Conservation (phyloP, 2,113 vertebrate species). For the Tauraco erythrolophus region DNA sequence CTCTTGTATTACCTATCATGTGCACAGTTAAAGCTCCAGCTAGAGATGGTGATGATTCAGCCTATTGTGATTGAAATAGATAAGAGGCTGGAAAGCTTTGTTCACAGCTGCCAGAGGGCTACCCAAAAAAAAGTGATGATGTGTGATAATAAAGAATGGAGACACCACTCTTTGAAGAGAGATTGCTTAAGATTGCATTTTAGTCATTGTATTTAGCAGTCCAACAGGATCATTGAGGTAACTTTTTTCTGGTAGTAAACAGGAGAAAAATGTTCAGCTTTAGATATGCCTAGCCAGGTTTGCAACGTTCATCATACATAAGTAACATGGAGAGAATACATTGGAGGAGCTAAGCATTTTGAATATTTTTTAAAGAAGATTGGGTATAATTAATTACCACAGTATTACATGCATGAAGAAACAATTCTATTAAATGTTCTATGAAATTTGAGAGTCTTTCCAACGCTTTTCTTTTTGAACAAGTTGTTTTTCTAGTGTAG, state of each 20-base stretch:
- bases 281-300: not conserved
- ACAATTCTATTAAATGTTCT: not conserved
- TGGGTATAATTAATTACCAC: not conserved
- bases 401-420: not conserved
- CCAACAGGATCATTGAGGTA: not conserved
- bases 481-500: not conserved
- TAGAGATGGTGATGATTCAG: not conserved
- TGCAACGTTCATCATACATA: not conserved
- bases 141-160: not conserved
- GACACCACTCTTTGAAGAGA: not conserved
- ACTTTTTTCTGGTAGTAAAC: not conserved
- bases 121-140: not conserved
- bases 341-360: not conserved
- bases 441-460: not conserved
- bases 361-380: not conserved
- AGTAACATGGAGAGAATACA: not conserved
- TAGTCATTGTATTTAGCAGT: not conserved
- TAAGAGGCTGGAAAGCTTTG: not conserved
- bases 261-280: not conserved
- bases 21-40: not conserved
- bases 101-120: not conserved
- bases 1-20: not conserved
- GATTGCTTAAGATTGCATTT: not conserved
- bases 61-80: not conserved
- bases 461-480: not conserved